Evolutionary conservation across 2,797 vertebrate genomes (phyloP), one percentile per base, ranked within the genome.

Genomic region (Austrolebias charrua): DNA sequence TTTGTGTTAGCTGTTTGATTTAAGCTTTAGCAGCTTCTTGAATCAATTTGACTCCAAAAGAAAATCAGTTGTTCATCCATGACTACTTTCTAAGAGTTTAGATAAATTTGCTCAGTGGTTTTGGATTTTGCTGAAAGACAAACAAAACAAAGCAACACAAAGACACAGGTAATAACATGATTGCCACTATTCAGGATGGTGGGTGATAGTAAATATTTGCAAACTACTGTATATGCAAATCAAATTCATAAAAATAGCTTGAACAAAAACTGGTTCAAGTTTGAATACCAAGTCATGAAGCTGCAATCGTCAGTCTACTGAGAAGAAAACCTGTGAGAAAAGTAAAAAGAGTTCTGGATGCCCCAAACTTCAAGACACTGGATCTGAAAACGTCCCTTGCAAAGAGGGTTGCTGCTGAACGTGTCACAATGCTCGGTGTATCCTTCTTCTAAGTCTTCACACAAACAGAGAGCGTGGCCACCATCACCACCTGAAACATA

Each of bases 341-440:
- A 20, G 11, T 79, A 86, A 56, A 88, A 70, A 4, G 85, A 85
- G 18, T 92, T 92, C 50, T 94, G 93, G 52, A 95, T 92, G 51
- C 94, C 92, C 95, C 95, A 96, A n/a, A 90, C 93, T 73, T 96
- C 95, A 72, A 96, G 58, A 15, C 87, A 85, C 75, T 94, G 94
- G 80, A 96, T 93, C 78, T 90, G 92, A 86, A 96, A 96, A 69
- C 86, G 79, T 71, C 91, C 86, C 73, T 85, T 92, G 83, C 94
- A 95, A 57, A 96, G 93, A 0, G 92, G 88, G n/a, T 77, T 85
- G 73, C 93, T 96, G 76, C 94, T 92, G 11, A 95, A 96, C 3
- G 94, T 95, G 75, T 94, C 92, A 16, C 95, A 95, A 43, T 15
- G 61, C 68, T 93, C 91, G 0, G 94, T 93, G 79, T 1, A 85